Evolutionary conservation across 2,888 invertebrate genomes (phyloP).

Genomic region (Anaspis maculata): DNA sequence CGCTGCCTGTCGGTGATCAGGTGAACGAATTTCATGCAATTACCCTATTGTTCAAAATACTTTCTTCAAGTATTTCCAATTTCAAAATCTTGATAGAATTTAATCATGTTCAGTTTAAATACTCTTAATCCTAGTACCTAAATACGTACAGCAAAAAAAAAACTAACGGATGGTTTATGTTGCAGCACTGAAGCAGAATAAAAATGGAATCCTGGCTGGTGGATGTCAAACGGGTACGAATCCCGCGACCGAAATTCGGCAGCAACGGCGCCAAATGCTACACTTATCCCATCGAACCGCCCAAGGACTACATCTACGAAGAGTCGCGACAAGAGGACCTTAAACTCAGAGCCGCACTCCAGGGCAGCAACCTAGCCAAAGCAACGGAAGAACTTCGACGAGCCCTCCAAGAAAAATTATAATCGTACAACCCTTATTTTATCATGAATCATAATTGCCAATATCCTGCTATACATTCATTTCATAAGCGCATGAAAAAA

Average conservation of each 20-base stretch:
- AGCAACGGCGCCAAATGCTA: conserved; percentile 45
- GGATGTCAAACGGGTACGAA: conserved; percentile 74
- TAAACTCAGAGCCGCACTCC: conserved; percentile 40
- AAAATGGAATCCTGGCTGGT: conserved; percentile 77
- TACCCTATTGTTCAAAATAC: no score
- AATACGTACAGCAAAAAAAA: no score
- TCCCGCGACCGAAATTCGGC: conserved; percentile 77
- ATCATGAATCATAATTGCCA: no score
- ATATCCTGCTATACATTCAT: no score
- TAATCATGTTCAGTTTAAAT: no score
- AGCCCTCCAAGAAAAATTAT: conserved; percentile 69
- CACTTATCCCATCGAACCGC: conserved; percentile 61
- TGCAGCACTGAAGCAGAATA: neutral
- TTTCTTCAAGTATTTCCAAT: no score
- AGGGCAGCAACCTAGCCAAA: conserved; percentile 49
- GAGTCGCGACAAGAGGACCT: conserved; percentile 47
- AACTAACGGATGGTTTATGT: no score
- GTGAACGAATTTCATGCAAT: no score
- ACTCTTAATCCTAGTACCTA: no score
- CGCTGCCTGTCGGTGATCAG: no score
- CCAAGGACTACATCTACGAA: conserved; percentile 66
- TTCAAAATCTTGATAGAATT: no score
- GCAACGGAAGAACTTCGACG: conserved; percentile 70
- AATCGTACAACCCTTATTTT: conserved; percentile 34
- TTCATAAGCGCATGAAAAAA: no score